These are phyloP conservation scores for Oceanites oceanicus DNA, from an alignment of 2,113 vertebrate species.

Conservation along the genomic window DNA sequence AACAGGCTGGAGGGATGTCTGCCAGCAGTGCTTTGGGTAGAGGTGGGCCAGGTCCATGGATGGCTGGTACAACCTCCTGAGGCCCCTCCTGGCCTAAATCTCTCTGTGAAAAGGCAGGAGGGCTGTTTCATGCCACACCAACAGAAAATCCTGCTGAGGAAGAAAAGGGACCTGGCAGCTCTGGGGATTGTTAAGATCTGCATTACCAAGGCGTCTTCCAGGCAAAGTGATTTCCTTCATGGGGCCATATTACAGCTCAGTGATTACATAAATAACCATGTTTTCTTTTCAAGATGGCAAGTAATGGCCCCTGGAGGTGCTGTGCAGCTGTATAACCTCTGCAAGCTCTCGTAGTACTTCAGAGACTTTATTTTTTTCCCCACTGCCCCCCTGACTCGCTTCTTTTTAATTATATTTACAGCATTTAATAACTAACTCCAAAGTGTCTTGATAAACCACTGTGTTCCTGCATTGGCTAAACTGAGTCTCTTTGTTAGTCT, in stretches of 20 bases:
- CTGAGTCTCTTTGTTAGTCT: not conserved
- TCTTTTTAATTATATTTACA: constrained; percentile 3
- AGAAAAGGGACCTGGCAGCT: not conserved
- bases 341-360: not conserved
- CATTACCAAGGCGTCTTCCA: not conserved
- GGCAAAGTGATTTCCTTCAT: constrained; percentile 20
- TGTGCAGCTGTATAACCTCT: not conserved
- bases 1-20: not conserved
- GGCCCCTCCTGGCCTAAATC: not conserved
- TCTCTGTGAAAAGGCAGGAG: not conserved
- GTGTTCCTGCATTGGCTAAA: not conserved
- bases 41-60: not conserved
- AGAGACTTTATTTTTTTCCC: not conserved
- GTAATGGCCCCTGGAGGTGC: not conserved
- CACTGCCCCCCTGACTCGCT: not conserved
- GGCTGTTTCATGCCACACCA: not conserved
- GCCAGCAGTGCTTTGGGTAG: not conserved
- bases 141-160: not conserved
- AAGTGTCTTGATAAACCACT: not conserved
- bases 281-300: constrained; percentile 22
- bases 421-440: not conserved
- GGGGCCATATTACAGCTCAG: not conserved
- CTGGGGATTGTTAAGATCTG: not conserved
- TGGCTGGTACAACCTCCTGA: not conserved
- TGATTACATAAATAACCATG: constrained; percentile 22